Evolutionary conservation across 2,888 invertebrate genomes (phyloP).

Genomic region (Apantesis nais): DNA sequence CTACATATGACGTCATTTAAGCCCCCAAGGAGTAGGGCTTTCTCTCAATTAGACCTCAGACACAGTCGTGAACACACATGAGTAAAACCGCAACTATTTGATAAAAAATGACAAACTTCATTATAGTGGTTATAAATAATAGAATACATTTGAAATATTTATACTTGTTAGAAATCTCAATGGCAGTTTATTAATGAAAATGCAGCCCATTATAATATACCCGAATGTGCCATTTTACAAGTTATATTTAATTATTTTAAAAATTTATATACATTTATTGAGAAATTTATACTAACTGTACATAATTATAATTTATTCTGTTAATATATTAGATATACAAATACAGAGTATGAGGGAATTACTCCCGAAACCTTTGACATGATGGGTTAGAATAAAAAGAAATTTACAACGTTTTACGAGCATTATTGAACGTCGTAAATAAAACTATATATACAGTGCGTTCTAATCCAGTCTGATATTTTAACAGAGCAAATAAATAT

Average conservation of each 20-base stretch:
- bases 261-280: slow-evolving; percentile 35
- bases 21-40: no score
- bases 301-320: slow-evolving; percentile 25
- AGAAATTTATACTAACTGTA: slow-evolving; percentile 33
- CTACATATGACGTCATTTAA: no score
- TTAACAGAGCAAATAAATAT: slow-evolving; percentile 36
- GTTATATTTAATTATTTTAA: slow-evolving; percentile 39
- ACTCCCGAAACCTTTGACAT: no score
- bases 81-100: no score
- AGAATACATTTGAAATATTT: not conserved
- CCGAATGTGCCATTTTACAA: slow-evolving; percentile 43
- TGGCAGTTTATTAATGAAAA: slow-evolving; percentile 11
- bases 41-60: no score
- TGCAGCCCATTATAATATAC: slow-evolving; percentile 37
- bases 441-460: not conserved
- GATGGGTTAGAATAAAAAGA: no score
- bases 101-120: not conserved
- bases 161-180: slow-evolving; percentile 15
- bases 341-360: no score
- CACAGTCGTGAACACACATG: no score
- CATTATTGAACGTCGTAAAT: not conserved
- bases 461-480: not conserved
- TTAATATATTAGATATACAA: slow-evolving; percentile 11
- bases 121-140: no score
- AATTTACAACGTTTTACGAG: no score